Percentiles rank a stretch among this genome's conserved stretches.
Evolutionary conservation across 2,797 vertebrate species (phyloP).

Genomic region (Astyanax mexicanus): DNA sequence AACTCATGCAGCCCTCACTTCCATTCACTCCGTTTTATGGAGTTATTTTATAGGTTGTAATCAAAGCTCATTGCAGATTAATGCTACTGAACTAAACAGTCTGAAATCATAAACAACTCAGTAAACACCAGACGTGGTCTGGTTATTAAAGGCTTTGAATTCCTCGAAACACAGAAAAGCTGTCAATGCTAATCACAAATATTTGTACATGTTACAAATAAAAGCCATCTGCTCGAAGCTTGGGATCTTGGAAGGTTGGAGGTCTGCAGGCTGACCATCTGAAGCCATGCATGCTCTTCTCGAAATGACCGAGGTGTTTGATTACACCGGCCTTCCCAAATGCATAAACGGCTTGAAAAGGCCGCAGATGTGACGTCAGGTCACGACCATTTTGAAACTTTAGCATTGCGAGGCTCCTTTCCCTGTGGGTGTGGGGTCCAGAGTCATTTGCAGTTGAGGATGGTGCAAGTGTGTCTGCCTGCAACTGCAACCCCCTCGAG

Average conservation of each 20-base stretch:
- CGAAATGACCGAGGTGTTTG: conserved; percentile 21
- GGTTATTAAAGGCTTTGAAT: neutral
- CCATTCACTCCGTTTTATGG: neutral
- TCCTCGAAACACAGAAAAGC: conserved; percentile 25
- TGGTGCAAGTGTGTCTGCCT: conserved; percentile 53
- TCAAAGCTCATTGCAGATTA: conserved; percentile 8
- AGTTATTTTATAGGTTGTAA: neutral
- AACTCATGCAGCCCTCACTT: neutral
- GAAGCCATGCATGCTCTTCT: neutral
- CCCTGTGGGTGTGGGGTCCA: conserved; percentile 15
- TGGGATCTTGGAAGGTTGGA: conserved; percentile 4
- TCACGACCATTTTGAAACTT: conserved; percentile 47
- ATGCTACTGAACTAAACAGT: conserved; percentile 21
- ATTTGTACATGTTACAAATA: conserved; percentile 43
- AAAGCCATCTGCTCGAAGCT: conserved; percentile 45
- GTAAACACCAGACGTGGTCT: conserved; percentile 3
- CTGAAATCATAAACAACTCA: conserved; percentile 13
- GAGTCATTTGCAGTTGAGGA: conserved; percentile 22
- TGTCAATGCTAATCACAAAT: conserved; percentile 11
- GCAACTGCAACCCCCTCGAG: conserved; percentile 21
- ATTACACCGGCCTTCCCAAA: conserved; percentile 14
- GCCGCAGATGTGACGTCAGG: neutral
- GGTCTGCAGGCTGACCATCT: neutral
- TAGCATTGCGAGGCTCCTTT: conserved; percentile 40
- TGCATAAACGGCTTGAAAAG: neutral